Evolutionary conservation across 2,113 vertebrate species (phyloP).

Genomic region (Machaerirhynchus nigripectus): DNA sequence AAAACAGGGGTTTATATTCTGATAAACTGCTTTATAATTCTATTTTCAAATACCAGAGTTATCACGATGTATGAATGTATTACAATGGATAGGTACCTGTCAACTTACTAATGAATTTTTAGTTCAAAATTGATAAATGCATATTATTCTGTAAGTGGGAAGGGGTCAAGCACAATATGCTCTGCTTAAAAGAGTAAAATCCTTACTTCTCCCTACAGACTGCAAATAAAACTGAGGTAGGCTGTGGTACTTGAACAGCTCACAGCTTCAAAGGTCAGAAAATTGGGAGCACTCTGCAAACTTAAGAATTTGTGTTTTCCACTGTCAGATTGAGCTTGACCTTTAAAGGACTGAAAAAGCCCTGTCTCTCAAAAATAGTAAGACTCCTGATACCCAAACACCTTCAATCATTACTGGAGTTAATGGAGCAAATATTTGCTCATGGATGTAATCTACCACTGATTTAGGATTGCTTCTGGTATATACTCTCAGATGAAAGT

Average conservation of each 20-base stretch:
- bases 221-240: background rate
- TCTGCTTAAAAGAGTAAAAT: background rate
- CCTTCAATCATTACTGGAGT: background rate
- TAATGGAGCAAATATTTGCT: conserved; percentile 60
- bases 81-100: background rate
- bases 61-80: background rate
- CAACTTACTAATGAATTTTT: background rate
- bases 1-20: background rate
- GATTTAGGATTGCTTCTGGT: background rate
- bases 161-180: background rate
- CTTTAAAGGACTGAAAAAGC: background rate
- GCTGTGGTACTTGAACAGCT: background rate
- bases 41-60: background rate
- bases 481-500: background rate
- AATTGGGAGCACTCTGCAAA: background rate
- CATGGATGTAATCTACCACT: background rate
- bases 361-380: background rate
- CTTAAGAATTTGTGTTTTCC: background rate
- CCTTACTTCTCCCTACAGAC: background rate
- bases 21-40: background rate
- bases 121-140: background rate
- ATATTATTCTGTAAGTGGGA: background rate
- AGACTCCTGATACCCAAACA: background rate
- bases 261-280: conserved; percentile 9
- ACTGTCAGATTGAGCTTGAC: background rate